Evolutionary conservation across 2,797 vertebrate species (phyloP), one percentile per base, ranked within the genome.

Genomic region (Aplochiton taeniatus): DNA sequence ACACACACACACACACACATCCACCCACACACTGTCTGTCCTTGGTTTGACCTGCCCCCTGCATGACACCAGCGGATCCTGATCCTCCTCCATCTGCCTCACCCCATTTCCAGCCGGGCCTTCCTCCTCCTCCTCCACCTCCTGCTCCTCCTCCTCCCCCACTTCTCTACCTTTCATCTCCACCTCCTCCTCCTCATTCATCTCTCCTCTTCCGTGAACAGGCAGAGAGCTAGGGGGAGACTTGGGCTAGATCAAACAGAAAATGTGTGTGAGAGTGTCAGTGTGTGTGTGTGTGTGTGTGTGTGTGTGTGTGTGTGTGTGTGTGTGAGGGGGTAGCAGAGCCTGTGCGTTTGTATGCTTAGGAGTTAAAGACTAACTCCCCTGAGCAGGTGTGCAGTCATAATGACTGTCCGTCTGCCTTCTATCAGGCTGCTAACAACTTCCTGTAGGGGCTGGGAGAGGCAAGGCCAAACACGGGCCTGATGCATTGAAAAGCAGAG

Each of bases 351-450:
- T 70, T 74, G 75, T 86, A 83, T 81, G 69, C 77, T 67, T 77
- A 82, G 79, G 73, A 81, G 89, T 90, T 90, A 89, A 89, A 89
- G 77, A 85, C 79, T 90, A 90, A 90, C 89, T 89, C 80, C 80
- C 72, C 19, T 52, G 48, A 83, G 85, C 89, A 91, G 90, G 88
- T 91, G 88, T 89, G 87, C 84, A 70, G 31, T 72, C 80, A 77
- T 85, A 82, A 87, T 87, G 87, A 87, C 81, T 83, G 31, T 83
- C 82, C 85, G 83, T 60, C 72, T 82, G 85, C 78, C 85, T 88
- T 83, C 78, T 88, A 86, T 85, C 89, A 81, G 78, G 63, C 77
- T 11, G 74, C 79, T 84, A 86, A 85, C 83, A 81, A 86, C 85
- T 89, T 88, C 87, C 87, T 91, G 88, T 79, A 81, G 74, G 74